These are phyloP conservation scores for Oenanthe melanoleuca DNA, from an alignment of 2,113 vertebrate genomes.

Conservation along the genomic window DNA sequence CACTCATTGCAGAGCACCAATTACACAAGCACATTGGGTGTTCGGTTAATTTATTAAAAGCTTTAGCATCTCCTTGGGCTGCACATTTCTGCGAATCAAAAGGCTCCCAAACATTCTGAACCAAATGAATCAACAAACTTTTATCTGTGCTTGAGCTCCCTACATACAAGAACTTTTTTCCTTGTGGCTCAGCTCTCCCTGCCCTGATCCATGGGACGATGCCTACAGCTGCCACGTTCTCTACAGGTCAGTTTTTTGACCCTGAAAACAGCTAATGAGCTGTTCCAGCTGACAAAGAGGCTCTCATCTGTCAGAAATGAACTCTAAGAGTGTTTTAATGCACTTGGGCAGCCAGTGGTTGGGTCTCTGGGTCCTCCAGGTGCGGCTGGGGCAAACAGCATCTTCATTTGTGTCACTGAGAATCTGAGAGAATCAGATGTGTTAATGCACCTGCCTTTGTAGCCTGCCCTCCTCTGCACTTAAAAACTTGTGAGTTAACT, in stretches of 20 bases:
- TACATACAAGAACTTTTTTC: background rate
- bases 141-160: background rate
- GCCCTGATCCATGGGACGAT: background rate
- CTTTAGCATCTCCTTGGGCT: background rate
- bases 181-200: background rate
- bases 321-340: fast-evolving
- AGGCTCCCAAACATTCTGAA: background rate
- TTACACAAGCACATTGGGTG: background rate
- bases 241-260: background rate
- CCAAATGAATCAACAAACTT: background rate
- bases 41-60: background rate
- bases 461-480: background rate
- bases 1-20: background rate
- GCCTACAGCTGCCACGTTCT: fast-evolving
- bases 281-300: background rate
- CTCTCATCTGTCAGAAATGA: background rate
- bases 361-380: background rate
- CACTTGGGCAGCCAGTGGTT: background rate
- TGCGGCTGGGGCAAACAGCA: background rate
- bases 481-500: background rate
- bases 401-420: fast-evolving
- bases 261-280: background rate
- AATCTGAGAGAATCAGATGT: background rate
- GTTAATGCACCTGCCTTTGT: background rate
- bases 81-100: background rate